Evolutionary conservation across 2,113 vertebrate genomes (phyloP).

Genomic region (Platichthys stellatus): DNA sequence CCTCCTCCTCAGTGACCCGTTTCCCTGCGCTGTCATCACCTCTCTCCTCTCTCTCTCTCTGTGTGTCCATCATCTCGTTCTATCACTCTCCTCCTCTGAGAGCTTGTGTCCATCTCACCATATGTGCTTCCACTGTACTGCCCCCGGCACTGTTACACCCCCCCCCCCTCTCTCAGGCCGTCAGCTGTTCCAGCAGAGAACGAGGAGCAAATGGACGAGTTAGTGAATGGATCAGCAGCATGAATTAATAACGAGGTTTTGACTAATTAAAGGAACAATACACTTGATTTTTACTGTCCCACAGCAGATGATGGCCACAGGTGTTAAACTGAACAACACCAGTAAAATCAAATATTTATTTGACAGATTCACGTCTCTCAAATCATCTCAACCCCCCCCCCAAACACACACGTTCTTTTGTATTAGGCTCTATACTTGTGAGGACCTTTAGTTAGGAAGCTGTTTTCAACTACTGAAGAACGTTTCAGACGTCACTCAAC

Average conservation of each 20-base stretch:
- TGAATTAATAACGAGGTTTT: conserved; percentile 48
- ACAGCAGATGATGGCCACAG: conserved; percentile 7
- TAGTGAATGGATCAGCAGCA: conserved; percentile 28
- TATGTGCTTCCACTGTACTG: conserved; percentile 59
- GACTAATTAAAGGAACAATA: conserved; percentile 45
- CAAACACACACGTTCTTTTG: background rate
- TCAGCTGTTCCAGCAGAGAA: conserved; percentile 59
- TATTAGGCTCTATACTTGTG: too few relatives aligned
- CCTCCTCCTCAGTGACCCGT: conserved; percentile 7
- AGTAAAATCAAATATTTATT: conserved; percentile 48
- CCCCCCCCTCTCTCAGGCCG: background rate
- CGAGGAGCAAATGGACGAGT: background rate
- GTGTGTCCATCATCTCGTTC: background rate
- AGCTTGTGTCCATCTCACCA: conserved; percentile 47
- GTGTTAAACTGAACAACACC: conserved; percentile 11
- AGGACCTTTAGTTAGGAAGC: too few relatives aligned
- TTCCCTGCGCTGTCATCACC: conserved; percentile 22
- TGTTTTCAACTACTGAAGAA: too few relatives aligned
- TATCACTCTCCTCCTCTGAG: background rate
- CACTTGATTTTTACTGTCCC: background rate
- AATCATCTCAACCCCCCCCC: background rate
- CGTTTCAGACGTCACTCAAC: too few relatives aligned
- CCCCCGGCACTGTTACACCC: conserved; percentile 30
- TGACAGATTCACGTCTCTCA: too few relatives aligned
- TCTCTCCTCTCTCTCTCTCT: background rate